Base-by-base conservation (phyloP, 2,113 vertebrate species). In the Emydura subglobosa region DNA sequence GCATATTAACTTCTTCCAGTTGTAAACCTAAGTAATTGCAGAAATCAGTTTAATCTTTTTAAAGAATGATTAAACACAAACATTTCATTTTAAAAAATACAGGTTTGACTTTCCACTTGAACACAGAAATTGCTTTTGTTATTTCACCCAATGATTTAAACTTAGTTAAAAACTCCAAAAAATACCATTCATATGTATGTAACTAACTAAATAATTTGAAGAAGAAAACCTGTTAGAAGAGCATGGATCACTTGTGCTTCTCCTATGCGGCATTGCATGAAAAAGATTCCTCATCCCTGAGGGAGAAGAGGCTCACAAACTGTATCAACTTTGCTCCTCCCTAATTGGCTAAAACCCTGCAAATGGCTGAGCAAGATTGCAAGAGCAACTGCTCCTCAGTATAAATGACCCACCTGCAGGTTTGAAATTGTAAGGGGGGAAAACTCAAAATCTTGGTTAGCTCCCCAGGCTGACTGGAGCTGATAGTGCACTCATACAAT, bases 211-310 rank as follows among this genome's bases (percentile, higher is more conserved):
- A 55, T 24, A 21, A 74, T 57, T 47, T 21, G 9, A 4, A 31
- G 10, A 55, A 53, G 4, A 4, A 0, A 3, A 82, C 54, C n/a
- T 74, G 53, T 82, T 57, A 2, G 0, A 39, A 39, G 14, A 83
- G 4, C 1, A 0, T 2, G 19, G 47, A 14, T 85, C 59, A 16
- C 11, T 39, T 21, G 82, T 0, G 0, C 42, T 57, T 51, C 50
- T 87, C 2, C 80, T 57, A 65, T 68, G 34, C 55, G 61, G 55
- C 51, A 50, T 53, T 24, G 27, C 55, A 57, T 61, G 55, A 76
- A 5, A 55, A 47, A 22, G 39, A 57, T 42, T 83, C 57, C 1
- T 61, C 53, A 25, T 13, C 22, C 1, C 7, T 3, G 7, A 44
- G 49, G 92, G 10, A 79, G 79, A 34, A 91, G 25, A 21, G 55